Evolutionary conservation across 2,113 vertebrate genomes (phyloP).

Genomic region (Vombatus ursinus): DNA sequence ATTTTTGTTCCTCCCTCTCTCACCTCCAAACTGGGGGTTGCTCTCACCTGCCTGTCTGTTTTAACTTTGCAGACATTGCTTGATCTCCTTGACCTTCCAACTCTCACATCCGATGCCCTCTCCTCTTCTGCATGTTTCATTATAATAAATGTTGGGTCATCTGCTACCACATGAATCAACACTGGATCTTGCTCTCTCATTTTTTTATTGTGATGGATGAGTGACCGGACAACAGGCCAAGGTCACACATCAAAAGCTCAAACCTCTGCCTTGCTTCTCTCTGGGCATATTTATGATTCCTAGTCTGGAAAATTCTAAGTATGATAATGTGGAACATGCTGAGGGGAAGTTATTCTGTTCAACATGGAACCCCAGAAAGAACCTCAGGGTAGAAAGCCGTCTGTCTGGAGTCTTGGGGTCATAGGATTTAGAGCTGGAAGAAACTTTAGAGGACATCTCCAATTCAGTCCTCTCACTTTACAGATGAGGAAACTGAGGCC

Average conservation of each 20-base stretch:
- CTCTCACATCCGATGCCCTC: not conserved
- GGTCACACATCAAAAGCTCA: not conserved
- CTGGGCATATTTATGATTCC: not conserved
- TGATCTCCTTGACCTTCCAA: not conserved
- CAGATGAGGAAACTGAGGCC: not conserved
- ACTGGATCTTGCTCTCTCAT: not conserved
- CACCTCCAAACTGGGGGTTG: not conserved
- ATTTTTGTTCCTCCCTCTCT: not conserved
- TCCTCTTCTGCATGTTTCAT: not conserved
- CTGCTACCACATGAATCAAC: not conserved
- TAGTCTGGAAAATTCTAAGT: not conserved
- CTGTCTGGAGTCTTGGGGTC: not conserved
- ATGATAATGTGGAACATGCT: not conserved
- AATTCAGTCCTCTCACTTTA: not conserved
- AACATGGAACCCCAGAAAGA: not conserved
- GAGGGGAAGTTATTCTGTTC: not conserved
- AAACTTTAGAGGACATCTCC: not conserved
- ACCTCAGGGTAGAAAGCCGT: not conserved
- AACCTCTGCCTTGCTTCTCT: not conserved
- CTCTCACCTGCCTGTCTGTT: not conserved
- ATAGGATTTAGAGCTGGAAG: not conserved
- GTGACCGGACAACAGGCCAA: not conserved
- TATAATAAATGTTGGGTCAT: not conserved
- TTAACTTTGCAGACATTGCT: not conserved
- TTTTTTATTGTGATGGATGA: not conserved